Evolutionary conservation across 1,140 invertebrate species (phyloP).

Genomic region (Philotrypesis tridentata): DNA sequence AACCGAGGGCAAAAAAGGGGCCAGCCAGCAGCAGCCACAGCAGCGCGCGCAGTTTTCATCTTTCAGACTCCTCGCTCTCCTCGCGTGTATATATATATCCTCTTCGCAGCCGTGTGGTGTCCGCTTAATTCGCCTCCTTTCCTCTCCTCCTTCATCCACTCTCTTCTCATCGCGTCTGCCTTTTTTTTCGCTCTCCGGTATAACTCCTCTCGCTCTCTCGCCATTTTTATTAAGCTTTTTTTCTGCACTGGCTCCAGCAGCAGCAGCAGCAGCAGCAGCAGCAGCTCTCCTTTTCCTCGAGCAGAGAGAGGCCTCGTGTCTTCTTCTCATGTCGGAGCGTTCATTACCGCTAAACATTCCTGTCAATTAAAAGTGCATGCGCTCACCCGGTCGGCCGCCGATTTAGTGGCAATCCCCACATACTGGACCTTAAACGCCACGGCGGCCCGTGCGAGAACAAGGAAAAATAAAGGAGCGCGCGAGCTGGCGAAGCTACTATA

Average conservation of each 20-base stretch:
- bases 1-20: slow-evolving; percentile 10
- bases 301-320: slow-evolving; percentile 53
- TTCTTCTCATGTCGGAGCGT: slow-evolving; percentile 60
- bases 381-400: slow-evolving; percentile 54
- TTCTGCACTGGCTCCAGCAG: slow-evolving; percentile 3
- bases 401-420: slow-evolving; percentile 63
- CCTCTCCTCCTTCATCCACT: slow-evolving; percentile 49
- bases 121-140: slow-evolving; percentile 36
- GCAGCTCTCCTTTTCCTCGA: slow-evolving; percentile 45
- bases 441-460: slow-evolving; percentile 2
- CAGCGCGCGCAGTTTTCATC: slow-evolving; percentile 45
- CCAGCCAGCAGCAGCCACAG: background rate
- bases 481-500: slow-evolving; percentile 23
- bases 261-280: background rate
- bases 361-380: slow-evolving; percentile 71
- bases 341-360: slow-evolving; percentile 73
- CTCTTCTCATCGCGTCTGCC: slow-evolving; percentile 40
- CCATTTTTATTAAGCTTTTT: slow-evolving; percentile 27
- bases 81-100: slow-evolving; percentile 9
- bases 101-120: background rate
- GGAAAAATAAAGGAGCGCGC: slow-evolving; percentile 37
- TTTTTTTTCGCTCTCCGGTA: slow-evolving; percentile 34
- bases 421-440: slow-evolving; percentile 47
- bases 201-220: background rate
- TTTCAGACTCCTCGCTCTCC: slow-evolving; percentile 6